Evolutionary conservation across 2,797 vertebrate species (phyloP).

Genomic region (Cynopterus sphinx): DNA sequence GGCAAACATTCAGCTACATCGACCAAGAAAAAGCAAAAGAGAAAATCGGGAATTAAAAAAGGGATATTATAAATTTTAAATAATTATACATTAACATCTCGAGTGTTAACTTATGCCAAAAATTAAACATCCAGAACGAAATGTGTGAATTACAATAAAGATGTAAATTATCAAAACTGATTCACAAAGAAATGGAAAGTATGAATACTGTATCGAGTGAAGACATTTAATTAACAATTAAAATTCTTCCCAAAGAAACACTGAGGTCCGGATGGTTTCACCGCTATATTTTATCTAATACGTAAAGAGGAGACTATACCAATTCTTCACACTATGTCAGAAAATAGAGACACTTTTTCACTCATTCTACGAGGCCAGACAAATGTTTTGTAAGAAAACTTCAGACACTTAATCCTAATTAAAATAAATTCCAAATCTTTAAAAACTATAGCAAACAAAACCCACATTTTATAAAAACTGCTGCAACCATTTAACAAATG

Average conservation of each 20-base stretch:
- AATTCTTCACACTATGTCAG: neutral
- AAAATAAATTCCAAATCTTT: neutral
- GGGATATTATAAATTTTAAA: neutral
- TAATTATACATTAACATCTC: neutral
- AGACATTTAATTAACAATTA: neutral
- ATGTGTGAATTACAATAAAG: neutral
- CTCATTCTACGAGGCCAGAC: neutral
- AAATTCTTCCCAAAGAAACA: neutral
- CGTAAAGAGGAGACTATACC: neutral
- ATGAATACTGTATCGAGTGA: neutral
- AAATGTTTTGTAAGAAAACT: neutral
- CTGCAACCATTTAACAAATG: neutral
- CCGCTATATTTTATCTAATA: neutral
- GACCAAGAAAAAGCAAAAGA: neutral
- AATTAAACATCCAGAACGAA: neutral
- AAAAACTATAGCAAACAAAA: neutral
- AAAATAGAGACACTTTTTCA: neutral
- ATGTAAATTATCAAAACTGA: neutral
- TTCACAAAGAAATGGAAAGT: neutral
- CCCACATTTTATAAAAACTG: neutral
- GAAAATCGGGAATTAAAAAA: neutral
- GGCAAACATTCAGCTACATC: neutral
- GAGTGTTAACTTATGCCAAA: neutral
- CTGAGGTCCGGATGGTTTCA: neutral
- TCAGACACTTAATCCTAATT: neutral